A percentile compares a stretch with the other conserved stretches of the same genome.
phyloP scores from a whole-genome alignment of 2,888 invertebrate species.

The Lottia scabra region DNA sequence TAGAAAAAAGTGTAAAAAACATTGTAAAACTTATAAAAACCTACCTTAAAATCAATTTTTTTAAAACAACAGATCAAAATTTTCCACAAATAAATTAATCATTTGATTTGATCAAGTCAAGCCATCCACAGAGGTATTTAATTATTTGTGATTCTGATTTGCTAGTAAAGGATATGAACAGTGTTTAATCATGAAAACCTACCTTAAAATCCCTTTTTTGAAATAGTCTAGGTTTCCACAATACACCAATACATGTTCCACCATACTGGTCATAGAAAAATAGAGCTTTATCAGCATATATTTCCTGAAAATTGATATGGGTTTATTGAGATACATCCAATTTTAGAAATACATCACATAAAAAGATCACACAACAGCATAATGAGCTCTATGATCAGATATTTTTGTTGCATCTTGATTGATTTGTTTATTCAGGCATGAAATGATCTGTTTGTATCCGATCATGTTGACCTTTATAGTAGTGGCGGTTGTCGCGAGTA shows the following conservation, averaged over 20 bases:
- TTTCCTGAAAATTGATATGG: conserved; percentile 49
- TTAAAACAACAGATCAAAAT: conserved; percentile 57
- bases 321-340: too few species aligned
- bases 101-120: background rate
- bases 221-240: conserved; percentile 82
- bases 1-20: background rate
- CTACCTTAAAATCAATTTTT: conserved; percentile 80
- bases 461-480: too few species aligned
- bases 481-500: too few species aligned
- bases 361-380: too few species aligned
- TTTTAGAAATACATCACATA: too few species aligned
- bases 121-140: too few species aligned
- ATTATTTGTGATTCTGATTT: too few species aligned
- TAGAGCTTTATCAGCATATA: conserved; percentile 78
- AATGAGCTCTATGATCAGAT: too few species aligned
- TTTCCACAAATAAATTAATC: too few species aligned
- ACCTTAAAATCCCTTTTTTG: conserved; percentile 81
- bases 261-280: conserved; percentile 92
- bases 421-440: too few species aligned
- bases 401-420: too few species aligned
- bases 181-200: conserved; percentile 18
- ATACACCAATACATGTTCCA: conserved; percentile 85
- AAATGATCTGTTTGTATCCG: too few species aligned
- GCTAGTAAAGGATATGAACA: background rate
- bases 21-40: background rate